phyloP scores from a whole-genome alignment of 2,888 invertebrate genomes.

The Andricus curvator region DNA sequence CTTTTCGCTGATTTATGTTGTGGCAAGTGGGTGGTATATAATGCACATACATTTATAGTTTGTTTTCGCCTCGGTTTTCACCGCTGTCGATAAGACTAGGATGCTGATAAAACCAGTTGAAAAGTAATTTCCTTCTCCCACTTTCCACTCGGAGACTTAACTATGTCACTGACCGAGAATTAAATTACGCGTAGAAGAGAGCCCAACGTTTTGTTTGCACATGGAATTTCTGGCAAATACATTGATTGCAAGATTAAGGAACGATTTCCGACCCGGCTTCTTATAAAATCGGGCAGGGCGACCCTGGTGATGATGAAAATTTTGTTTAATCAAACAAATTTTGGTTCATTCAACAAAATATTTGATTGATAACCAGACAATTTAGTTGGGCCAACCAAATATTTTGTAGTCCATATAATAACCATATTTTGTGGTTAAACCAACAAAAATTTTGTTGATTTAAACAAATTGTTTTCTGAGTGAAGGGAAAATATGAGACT shows the following conservation, averaged over 20 bases:
- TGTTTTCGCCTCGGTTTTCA: conserved; percentile 24
- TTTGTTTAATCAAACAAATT: too few relatives aligned
- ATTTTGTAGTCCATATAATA: too few relatives aligned
- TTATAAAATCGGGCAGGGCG: too few relatives aligned
- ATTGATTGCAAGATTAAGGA: not conserved
- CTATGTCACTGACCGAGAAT: conserved; percentile 34
- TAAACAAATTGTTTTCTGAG: too few relatives aligned
- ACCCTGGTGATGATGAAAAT: too few relatives aligned
- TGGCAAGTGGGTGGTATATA: not conserved
- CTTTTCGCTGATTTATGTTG: not conserved
- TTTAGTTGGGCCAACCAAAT: too few relatives aligned
- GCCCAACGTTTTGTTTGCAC: not conserved
- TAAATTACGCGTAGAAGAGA: conserved; percentile 7
- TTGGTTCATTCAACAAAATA: too few relatives aligned
- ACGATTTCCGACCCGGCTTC: too few relatives aligned
- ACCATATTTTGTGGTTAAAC: too few relatives aligned
- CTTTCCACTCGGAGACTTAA: not conserved
- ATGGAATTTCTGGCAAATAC: not conserved
- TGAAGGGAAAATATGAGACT: too few relatives aligned
- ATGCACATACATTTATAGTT: conserved; percentile 21
- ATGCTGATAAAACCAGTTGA: conserved; percentile 25
- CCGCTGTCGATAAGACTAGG: conserved; percentile 14
- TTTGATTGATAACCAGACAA: too few relatives aligned
- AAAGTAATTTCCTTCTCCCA: conserved; percentile 38
- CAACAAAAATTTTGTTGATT: too few relatives aligned